Percentiles rank a stretch among this genome's conserved stretches.
Evolutionary conservation across 2,797 vertebrate genomes (phyloP).

Genomic region (Oreonectes daqikongensis): DNA sequence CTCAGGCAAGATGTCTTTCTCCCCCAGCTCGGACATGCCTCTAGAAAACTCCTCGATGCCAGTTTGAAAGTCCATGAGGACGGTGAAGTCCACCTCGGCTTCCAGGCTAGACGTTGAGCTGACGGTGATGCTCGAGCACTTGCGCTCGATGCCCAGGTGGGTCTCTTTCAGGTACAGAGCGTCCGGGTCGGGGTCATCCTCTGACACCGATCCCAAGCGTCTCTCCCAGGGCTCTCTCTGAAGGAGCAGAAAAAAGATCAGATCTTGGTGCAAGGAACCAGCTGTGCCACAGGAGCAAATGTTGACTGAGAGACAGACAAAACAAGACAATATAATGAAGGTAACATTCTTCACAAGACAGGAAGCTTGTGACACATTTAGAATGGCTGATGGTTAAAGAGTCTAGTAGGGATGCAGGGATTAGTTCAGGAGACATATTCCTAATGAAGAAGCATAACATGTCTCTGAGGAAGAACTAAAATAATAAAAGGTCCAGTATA

Average conservation of each 20-base stretch:
- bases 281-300: constrained; percentile 23
- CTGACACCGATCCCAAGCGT: constrained; percentile 81
- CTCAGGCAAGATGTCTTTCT: constrained; percentile 82
- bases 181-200: constrained; percentile 92
- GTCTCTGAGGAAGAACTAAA: constrained; percentile 52
- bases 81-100: constrained; percentile 96
- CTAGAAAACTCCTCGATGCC: constrained; percentile 96
- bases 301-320: constrained; percentile 17
- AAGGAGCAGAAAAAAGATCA: constrained; percentile 51
- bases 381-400: constrained; percentile 35
- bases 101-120: constrained; percentile 97
- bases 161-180: constrained; percentile 91
- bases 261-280: constrained; percentile 42
- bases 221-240: constrained; percentile 85
- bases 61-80: constrained; percentile 92
- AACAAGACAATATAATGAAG: constrained; percentile 34
- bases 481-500: constrained; percentile 10
- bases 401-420: constrained; percentile 24
- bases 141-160: constrained; percentile 94
- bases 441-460: constrained; percentile 39
- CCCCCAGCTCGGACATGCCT: constrained; percentile 78
- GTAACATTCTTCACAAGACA: constrained; percentile 39
- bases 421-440: constrained; percentile 31
- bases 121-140: constrained; percentile 96
- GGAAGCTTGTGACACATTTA: constrained; percentile 8